Evolutionary conservation across 1,140 invertebrate genomes (phyloP), one percentile per base, ranked within the genome.

Genomic region (Papilio machaon): DNA sequence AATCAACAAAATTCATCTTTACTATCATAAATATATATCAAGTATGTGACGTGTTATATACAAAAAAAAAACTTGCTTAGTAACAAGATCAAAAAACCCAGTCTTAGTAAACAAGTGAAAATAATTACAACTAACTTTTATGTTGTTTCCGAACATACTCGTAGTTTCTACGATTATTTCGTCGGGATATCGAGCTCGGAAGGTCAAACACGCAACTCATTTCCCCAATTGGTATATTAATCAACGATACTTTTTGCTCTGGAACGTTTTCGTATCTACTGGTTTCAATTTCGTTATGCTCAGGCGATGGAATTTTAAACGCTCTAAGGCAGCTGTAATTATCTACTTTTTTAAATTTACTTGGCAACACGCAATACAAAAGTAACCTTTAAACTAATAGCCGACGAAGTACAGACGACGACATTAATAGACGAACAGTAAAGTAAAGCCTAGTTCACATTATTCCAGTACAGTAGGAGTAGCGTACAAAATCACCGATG

Each of bases 271-370:
- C 60, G 1, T 67, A 3, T 5, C 60, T 23, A 64, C 30, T 35
- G 30, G 11, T 70, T 70, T 2, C 64, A 67, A 67, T 38, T 70
- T 70, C 64, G 64, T 70, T 70, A 70, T 70, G 64, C 2, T 70
- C 64, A 70, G 13, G 11, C 64, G 64, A 35, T 70, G 13, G 13
- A 67, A 67, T 38, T 35, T 11, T 30, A 23, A 64, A 30, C 23
- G 10, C 23, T 64, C 38, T 7, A 6, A 35, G 13, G 30, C 8
- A 58, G 17, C 5, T 58, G 52, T 54, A 17, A 19, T 19, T 2
- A 49, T 58, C 0, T 8, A n/a, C 9, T 9, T 58, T 54, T 58
- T n/a, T 58, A 9, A 58, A n/a, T 58, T 58, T 9, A 58, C 1
- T 19, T 58, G 6, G 17, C 7, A 58, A 8, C 54, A 58, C n/a